phyloP scores from a whole-genome alignment of 2,113 vertebrate genomes.

The Chelonoidis abingdonii region DNA sequence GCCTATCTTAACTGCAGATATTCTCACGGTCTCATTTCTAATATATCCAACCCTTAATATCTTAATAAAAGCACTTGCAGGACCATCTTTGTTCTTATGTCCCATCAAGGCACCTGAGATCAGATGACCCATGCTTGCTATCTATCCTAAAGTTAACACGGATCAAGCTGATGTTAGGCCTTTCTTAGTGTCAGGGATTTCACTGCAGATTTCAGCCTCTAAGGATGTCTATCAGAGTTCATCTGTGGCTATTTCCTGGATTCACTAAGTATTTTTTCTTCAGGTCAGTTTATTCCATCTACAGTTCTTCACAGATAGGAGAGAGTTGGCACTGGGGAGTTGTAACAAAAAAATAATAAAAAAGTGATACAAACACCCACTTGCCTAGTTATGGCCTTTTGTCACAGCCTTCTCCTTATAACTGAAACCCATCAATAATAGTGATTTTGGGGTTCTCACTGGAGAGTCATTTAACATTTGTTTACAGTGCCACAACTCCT shows the following conservation, averaged over 20 bases:
- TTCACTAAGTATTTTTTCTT: not conserved
- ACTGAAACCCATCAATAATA: not conserved
- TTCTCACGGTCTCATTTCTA: not conserved
- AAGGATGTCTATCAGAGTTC: not conserved
- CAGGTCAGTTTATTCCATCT: not conserved
- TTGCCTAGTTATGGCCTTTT: not conserved
- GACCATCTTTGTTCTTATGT: not conserved
- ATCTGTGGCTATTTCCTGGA: not conserved
- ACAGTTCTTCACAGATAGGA: not conserved
- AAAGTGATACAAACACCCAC: not conserved
- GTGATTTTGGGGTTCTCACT: not conserved
- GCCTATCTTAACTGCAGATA: not conserved
- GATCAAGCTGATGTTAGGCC: not conserved
- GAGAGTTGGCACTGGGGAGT: not conserved
- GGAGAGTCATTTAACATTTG: not conserved
- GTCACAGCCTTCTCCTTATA: not conserved
- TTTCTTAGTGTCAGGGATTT: not conserved
- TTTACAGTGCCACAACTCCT: not conserved
- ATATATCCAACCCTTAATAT: slow-evolving; percentile 18
- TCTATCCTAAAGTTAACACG: not conserved
- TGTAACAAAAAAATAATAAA: not conserved
- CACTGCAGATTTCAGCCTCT: not conserved
- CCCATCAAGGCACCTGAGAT: not conserved
- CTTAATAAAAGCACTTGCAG: not conserved
- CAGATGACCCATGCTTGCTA: not conserved